A percentile compares a stretch with the other conserved stretches of the same genome.
Evolutionary conservation across 2,888 invertebrate genomes (phyloP).

Genomic region (Melieria omissa): DNA sequence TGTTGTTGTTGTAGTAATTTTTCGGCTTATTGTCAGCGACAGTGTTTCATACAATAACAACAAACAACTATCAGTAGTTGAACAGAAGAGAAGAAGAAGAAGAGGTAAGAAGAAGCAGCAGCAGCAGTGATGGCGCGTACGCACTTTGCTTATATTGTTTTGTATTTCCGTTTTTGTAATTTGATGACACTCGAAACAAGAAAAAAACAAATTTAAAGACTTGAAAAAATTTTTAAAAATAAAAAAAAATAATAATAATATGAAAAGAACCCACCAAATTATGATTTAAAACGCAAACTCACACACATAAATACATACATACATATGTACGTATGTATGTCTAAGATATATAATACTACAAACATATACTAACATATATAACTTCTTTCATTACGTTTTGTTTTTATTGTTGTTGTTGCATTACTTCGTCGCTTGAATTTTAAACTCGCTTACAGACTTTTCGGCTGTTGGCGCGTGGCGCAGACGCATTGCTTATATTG

Average conservation of each 20-base stretch:
- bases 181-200: slow-evolving; percentile 56
- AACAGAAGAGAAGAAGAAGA: no score
- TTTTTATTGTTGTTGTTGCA: slow-evolving; percentile 40
- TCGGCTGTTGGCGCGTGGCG: not conserved
- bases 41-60: no score
- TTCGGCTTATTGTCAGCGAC: slow-evolving; percentile 30
- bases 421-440: slow-evolving; percentile 29
- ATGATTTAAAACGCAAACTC: slow-evolving; percentile 3
- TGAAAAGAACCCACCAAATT: slow-evolving; percentile 36
- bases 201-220: slow-evolving; percentile 39
- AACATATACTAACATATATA: no score
- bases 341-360: no score
- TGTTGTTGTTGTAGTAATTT: slow-evolving; percentile 17
- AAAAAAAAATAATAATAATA: slow-evolving; percentile 43
- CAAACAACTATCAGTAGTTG: no score
- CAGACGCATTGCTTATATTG: slow-evolving; percentile 24
- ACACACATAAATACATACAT: not conserved
- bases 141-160: slow-evolving; percentile 49
- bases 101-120: no score
- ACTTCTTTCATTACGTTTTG: slow-evolving; percentile 2
- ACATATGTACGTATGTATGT: no score
- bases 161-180: slow-evolving; percentile 53
- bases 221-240: slow-evolving; percentile 37
- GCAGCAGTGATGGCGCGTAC: not conserved
- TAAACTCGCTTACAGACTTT: not conserved